phyloP scores from a whole-genome alignment of 2,888 invertebrate species.

The Blomia tropicalis region DNA sequence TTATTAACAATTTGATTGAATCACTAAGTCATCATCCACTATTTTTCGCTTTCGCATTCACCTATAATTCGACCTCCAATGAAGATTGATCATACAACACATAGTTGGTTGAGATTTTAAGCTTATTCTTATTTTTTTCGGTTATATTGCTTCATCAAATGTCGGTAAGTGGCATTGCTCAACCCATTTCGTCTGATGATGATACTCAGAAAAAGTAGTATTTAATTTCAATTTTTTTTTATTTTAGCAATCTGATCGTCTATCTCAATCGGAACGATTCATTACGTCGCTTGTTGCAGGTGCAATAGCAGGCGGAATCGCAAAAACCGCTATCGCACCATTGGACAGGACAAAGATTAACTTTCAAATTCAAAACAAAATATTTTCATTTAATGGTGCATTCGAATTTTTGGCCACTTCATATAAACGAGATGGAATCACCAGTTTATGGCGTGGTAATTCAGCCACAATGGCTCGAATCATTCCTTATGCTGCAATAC shows the following conservation, averaged over 20 bases:
- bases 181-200: too few relatives aligned
- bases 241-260: not conserved
- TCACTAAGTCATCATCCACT: too few relatives aligned
- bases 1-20: too few relatives aligned
- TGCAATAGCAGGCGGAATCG: constrained; percentile 75
- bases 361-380: constrained; percentile 53
- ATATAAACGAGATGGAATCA: constrained; percentile 56
- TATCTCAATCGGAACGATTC: constrained; percentile 34
- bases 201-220: too few relatives aligned
- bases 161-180: constrained; percentile 12
- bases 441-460: constrained; percentile 89
- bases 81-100: too few relatives aligned
- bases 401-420: constrained; percentile 42
- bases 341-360: constrained; percentile 94
- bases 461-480: constrained; percentile 95
- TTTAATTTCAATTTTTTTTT: not conserved
- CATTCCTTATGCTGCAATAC: constrained; percentile 89
- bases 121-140: too few relatives aligned
- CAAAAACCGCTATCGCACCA: constrained; percentile 91
- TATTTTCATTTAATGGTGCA: constrained; percentile 39
- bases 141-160: not conserved
- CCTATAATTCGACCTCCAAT: too few relatives aligned
- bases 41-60: too few relatives aligned
- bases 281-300: constrained; percentile 73
- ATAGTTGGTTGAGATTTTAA: too few relatives aligned